Base-by-base conservation (phyloP, 1,140 invertebrate species). In the Leptopilina clavipes region DNA sequence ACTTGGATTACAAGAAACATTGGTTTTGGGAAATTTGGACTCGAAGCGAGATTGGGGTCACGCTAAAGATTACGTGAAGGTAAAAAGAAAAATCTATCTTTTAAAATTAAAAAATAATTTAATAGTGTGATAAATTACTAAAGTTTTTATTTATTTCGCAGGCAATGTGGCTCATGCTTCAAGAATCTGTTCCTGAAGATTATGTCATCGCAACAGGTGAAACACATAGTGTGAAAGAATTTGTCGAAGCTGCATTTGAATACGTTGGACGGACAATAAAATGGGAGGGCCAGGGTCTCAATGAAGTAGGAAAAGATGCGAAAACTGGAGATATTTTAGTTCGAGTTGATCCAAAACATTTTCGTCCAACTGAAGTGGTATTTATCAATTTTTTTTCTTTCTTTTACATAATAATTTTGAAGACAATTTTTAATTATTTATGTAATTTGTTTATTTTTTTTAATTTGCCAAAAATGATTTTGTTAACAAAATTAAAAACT, bases 131-230 rank as follows among this genome's bases (percentile, higher is more conserved):
- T 14, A 10, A 31, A 54, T n/a, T 31, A 17, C 14, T 18, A 77
- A 25, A 71, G 5, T 71, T 14, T 1, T 71, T 18, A 11, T 8
- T 9, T 12, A 70, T 52, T 52, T 88, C 91, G 7, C 85, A 98
- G 95, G 98, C 98, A 11, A 99, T 99, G 99, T 99, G 98, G 98
- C 89, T 98, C 86, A 99, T 99, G 97, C 91, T 99, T n/a, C 99
- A 99, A 89, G 95, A 97, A 88, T 93, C 97, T 0, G 90, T 91
- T 56, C 96, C 98, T 0, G 96, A 99, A 70, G 98, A 99, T 91
- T 99, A 96, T 92, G 98, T 99, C 1, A 98, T 99, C 82, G 97
- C 98, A 1, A 99, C 98, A 3, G 98, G 98, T 17, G 95, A 98
- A 90, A 94, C 94, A 7, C 97, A 98, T 88, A 99, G 97, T 89